Evolutionary conservation across 2,113 vertebrate species (phyloP).

Genomic region (Reinhardtius hippoglossoides): DNA sequence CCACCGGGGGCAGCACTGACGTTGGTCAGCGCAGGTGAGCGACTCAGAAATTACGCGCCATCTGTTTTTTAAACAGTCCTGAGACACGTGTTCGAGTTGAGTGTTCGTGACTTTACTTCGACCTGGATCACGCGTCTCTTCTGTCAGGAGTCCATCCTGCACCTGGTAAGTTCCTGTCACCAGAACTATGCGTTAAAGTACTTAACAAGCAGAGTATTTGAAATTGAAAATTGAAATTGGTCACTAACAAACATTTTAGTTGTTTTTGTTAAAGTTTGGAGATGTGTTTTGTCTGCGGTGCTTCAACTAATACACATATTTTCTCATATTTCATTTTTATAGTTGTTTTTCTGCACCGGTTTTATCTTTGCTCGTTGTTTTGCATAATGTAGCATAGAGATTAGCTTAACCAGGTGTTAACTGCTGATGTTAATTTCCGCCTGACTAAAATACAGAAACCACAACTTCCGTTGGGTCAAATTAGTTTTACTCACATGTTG

Average conservation of each 20-base stretch:
- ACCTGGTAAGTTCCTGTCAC: background rate
- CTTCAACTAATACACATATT: no score
- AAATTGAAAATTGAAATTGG: background rate
- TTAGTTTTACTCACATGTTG: fast-evolving
- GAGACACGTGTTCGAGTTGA: background rate
- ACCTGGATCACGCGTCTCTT: background rate
- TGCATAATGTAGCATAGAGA: background rate
- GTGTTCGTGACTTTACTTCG: background rate
- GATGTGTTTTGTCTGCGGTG: background rate
- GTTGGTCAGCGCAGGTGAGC: background rate
- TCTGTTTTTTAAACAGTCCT: background rate
- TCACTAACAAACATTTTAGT: background rate
- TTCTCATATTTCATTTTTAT: no score
- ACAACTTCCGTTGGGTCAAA: background rate
- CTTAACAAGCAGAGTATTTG: no score
- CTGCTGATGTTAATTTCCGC: background rate
- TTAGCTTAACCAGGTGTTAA: background rate
- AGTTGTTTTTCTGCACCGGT: background rate
- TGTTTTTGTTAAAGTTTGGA: background rate
- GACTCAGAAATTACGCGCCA: background rate
- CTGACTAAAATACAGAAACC: no score
- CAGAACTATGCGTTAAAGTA: background rate
- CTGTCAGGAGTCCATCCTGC: fast-evolving
- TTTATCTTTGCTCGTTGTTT: background rate
- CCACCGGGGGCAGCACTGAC: conserved; percentile 15